Evolutionary conservation across 2,113 vertebrate genomes (phyloP).

Genomic region (Otocyon megalotis): DNA sequence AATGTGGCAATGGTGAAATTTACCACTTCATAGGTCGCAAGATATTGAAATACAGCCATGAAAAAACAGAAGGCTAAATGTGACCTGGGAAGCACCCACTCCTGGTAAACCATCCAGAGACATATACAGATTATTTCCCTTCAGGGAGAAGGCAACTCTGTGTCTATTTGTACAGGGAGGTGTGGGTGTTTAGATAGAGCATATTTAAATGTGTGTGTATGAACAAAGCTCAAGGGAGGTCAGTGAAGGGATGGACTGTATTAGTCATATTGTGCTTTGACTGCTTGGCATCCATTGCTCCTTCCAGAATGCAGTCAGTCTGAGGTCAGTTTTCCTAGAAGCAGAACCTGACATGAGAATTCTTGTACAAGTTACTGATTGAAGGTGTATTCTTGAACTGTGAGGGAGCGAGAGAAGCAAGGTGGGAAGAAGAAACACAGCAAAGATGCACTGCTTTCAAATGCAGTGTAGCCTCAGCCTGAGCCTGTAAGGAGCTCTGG

Average conservation of each 20-base stretch:
- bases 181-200: neutral
- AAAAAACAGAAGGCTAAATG: neutral
- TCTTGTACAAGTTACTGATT: neutral
- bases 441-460: neutral
- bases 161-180: neutral
- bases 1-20: neutral
- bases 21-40: neutral
- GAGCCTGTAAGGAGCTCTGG: neutral
- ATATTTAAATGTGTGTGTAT: neutral
- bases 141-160: neutral
- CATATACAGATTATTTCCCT: neutral
- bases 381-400: neutral
- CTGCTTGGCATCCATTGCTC: neutral
- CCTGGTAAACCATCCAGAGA: neutral
- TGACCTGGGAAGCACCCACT: neutral
- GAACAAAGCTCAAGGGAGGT: neutral
- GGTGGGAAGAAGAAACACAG: neutral
- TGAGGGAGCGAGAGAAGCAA: neutral
- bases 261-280: neutral
- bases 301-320: neutral
- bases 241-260: neutral
- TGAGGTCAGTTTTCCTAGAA: neutral
- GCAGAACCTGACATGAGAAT: neutral
- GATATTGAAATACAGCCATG: neutral
- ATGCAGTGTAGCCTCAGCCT: fast-evolving